Base-by-base conservation (phyloP, 1,140 invertebrate genomes). In the Drosophila kanapiae region DNA sequence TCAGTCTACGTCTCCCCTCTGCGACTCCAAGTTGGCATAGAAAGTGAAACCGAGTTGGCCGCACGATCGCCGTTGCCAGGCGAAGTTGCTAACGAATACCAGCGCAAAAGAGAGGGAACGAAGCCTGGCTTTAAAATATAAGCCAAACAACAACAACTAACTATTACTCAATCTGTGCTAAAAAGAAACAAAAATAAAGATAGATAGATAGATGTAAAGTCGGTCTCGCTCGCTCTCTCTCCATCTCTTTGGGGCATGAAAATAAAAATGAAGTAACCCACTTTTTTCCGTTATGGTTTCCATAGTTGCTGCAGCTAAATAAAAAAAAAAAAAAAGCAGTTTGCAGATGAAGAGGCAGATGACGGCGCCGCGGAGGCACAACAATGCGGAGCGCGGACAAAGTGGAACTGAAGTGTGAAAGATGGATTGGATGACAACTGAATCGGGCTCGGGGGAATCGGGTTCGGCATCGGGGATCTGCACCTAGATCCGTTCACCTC, bases 81-180 rank as follows among this genome's bases (percentile, higher is more conserved):
- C 68, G 80, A 82, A 37, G 33, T 42, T 48, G 47, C 31, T 27
- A 42, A 43, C 37, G 76, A 80, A 58, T 40, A 38, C 56, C 53
- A 33, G 29, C 45, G 37, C 43, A 69, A 59, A 48, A 56, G 61
- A 62, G 76, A 63, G 57, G 49, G 67, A 78, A 64, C 68, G 85
- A 80, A 62, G 81, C 81, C 70, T 58, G 85, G 85, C 85, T 88
- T 78, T 81, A 88, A 88, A 27, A 84, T 87, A 81, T 90, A 87
- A 88, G 62, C 85, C 85, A 88, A 87, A 78, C 33, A 35, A 35
- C 33, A 77, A 57, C 79, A 82, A 72, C 80, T 76, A 87, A 87
- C 85, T 90, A 85, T 90, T 90, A 90, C 85, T 90, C 85, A 90
- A 90, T 90, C 85, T 90, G 85, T 90, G 85, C 85, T 90, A 90